Base-by-base conservation (phyloP, 2,113 vertebrate species). In the Bujurquina vittata region DNA sequence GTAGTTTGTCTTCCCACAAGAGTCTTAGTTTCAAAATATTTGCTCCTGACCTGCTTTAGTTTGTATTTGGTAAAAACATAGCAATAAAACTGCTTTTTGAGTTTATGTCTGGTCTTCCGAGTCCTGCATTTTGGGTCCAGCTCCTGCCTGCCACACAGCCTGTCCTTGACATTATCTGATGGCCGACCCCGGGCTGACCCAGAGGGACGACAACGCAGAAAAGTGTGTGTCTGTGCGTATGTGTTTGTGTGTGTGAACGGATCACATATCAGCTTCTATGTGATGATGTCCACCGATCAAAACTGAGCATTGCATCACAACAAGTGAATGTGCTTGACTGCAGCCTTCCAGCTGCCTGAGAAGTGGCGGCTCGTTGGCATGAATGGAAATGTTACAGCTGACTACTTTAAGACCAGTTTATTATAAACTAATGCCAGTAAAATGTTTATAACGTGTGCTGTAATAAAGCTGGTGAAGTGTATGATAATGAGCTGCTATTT, bases 261-360 rank as follows among this genome's bases (percentile, higher is more conserved):
- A 93, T 94, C 80, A 67, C 26, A 80, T 93, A 59, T 93, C 90
- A 84, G 55, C 60, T 65, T 81, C 74, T 57, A 15, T 75, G 56
- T 87, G 83, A 90, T 93, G 88, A 92, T 85, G 87, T 94, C 75
- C 87, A 89, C 76, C 1, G 73, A 90, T 91, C 78, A 95, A 89
- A 93, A 58, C 55, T 55, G 87, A 89, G 56, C 65, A 77, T 92
- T 88, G 90, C 90, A 89, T 90, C 89, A 92, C 86, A 79, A 57
- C 81, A 62, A 22, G 9, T 83, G 35, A 89, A 91, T 91, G 86
- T 63, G 84, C 46, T 74, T 52, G 61, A 57, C 65, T 8, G 62
- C 40, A 79, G 81, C 9, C 80, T 77, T 76, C 10, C n/a, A 37
- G 77, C 88, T 67, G 60, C 29, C 60, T n/a, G 52, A 57, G 46